phyloP scores from a whole-genome alignment of 2,113 vertebrate genomes.

The Pantherophis guttatus region DNA sequence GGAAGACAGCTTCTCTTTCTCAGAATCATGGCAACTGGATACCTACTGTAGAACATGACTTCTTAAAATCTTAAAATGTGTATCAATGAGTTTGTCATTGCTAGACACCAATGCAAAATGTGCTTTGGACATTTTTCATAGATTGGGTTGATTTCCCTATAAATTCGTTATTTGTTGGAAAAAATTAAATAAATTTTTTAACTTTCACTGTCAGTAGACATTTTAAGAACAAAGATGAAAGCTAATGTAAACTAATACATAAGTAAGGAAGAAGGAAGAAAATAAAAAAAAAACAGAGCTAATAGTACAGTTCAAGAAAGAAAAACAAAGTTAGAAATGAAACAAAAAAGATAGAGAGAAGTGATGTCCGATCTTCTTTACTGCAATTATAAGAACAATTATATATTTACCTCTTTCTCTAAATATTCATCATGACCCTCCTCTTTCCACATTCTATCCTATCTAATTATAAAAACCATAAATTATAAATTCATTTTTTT shows the following conservation, averaged over 20 bases:
- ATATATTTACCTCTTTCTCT: background rate
- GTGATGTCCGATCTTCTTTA: background rate
- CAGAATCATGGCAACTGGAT: background rate
- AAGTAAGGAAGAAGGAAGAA: background rate
- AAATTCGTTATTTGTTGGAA: background rate
- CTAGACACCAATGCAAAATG: background rate
- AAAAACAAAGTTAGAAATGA: background rate
- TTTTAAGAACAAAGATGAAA: background rate
- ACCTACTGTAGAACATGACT: background rate
- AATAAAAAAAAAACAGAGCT: background rate
- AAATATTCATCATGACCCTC: background rate
- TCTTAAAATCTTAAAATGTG: background rate
- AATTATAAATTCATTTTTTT: background rate
- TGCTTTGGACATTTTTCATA: background rate
- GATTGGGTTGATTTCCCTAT: rapidly evolving
- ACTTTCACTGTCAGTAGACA: background rate
- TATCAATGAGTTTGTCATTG: background rate
- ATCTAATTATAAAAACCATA: background rate
- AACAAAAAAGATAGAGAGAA: background rate
- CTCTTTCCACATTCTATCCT: background rate
- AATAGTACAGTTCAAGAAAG: background rate
- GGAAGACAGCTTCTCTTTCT: background rate
- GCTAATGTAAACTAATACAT: background rate
- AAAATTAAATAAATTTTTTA: background rate
- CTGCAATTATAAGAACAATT: background rate